Percentiles rank a stretch among this genome's conserved stretches.
Conservation (phyloP, 1,140 invertebrate species). For the Rhysida immarginata region DNA sequence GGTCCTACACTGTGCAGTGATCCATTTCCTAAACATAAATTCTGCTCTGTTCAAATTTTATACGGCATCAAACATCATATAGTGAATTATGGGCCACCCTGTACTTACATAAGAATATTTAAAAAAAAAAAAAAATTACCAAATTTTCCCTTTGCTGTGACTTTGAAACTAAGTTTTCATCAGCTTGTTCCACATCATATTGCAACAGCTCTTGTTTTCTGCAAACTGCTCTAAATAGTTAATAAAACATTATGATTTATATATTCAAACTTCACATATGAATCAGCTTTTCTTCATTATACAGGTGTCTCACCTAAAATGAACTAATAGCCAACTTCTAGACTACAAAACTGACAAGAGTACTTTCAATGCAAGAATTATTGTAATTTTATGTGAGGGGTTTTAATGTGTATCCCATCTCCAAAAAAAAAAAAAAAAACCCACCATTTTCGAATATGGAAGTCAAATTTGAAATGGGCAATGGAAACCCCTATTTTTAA, state of each 20-base stretch:
- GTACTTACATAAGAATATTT: not conserved
- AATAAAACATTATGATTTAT: no score
- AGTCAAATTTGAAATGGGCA: no score
- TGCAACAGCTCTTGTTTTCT: slow-evolving; percentile 56
- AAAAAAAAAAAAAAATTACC: slow-evolving; percentile 9
- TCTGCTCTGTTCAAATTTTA: not conserved
- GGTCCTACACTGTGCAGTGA: not conserved
- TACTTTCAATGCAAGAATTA: no score
- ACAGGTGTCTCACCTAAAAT: no score
- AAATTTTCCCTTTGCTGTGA: slow-evolving; percentile 40
- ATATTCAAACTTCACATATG: no score
- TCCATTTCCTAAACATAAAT: not conserved
- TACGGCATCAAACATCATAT: not conserved
- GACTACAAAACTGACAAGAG: no score
- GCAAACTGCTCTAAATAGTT: slow-evolving; percentile 41
- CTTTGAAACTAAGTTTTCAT: slow-evolving; percentile 41
- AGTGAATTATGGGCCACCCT: not conserved
- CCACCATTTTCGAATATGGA: no score
- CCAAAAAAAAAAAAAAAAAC: not conserved
- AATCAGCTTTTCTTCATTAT: no score
- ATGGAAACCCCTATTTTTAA: no score
- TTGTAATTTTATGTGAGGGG: no score
- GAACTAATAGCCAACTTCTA: no score
- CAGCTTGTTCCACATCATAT: slow-evolving; percentile 49
- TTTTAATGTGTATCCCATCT: no score